Evolutionary conservation across 1,140 invertebrate species (phyloP).

Genomic region (Tetranychus cinnabarinus): DNA sequence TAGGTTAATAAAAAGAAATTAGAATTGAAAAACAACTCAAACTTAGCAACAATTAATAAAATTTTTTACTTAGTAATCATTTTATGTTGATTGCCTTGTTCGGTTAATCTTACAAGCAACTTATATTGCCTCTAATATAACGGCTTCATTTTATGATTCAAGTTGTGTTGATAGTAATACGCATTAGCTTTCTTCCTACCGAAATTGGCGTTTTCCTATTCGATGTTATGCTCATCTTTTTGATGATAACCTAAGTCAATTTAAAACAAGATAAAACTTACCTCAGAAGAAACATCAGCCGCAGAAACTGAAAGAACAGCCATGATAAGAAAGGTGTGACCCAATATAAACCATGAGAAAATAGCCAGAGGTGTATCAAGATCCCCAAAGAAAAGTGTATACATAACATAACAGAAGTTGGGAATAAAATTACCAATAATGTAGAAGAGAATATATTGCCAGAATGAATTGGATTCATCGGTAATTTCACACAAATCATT

Average conservation of each 20-base stretch:
- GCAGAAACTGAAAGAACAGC: conserved; percentile 9
- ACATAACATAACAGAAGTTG: conserved; percentile 9
- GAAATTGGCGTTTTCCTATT: background rate
- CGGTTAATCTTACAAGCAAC: too few relatives aligned
- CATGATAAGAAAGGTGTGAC: conserved; percentile 8
- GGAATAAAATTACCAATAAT: conserved; percentile 11
- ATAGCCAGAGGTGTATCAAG: conserved; percentile 7
- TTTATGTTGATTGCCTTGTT: too few relatives aligned
- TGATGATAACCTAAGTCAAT: too few relatives aligned
- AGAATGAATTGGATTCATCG: conserved; percentile 11
- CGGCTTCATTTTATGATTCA: too few relatives aligned
- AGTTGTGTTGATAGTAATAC: background rate
- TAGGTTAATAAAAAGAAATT: too few relatives aligned
- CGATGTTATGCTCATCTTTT: background rate
- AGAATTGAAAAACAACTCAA: too few relatives aligned
- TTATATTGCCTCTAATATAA: too few relatives aligned
- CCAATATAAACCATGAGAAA: conserved; percentile 9
- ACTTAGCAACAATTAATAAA: too few relatives aligned
- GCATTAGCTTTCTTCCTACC: conserved; percentile 6
- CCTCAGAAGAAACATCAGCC: conserved; percentile 10
- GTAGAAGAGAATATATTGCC: conserved; percentile 10
- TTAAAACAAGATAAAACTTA: background rate
- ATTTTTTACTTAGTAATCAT: too few relatives aligned
- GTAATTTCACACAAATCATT: conserved; percentile 11
- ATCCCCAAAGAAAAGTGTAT: conserved; percentile 11